phyloP scores from a whole-genome alignment of 2,113 vertebrate genomes.

The Sphaerodactylus townsendi region DNA sequence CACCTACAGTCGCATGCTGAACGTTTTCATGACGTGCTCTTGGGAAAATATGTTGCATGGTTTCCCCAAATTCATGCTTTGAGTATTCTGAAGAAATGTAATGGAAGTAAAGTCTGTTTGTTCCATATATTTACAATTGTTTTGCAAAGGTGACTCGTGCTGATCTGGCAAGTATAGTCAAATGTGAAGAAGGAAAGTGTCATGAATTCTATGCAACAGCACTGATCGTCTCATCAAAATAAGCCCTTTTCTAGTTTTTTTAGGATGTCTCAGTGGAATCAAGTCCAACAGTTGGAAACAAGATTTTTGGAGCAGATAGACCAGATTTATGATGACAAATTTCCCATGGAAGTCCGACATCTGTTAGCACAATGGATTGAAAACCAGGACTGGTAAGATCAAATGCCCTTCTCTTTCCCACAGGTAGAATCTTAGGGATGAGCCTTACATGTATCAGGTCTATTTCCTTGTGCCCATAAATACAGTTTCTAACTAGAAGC shows the following conservation, averaged over 20 bases:
- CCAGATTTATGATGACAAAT: constrained; percentile 95
- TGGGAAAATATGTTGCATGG: background rate
- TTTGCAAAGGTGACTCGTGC: background rate
- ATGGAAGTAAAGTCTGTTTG: background rate
- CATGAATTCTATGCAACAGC: background rate
- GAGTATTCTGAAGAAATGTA: background rate
- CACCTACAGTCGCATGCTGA: background rate
- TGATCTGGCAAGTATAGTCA: background rate
- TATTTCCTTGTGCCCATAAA: too few species aligned
- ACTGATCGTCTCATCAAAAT: background rate
- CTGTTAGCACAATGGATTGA: constrained; percentile 94
- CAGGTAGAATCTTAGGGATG: background rate
- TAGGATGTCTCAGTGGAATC: constrained; percentile 97
- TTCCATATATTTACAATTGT: background rate
- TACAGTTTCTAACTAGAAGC: too few species aligned
- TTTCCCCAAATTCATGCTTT: too few species aligned
- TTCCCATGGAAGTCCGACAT: constrained; percentile 96
- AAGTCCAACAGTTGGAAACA: constrained; percentile 94
- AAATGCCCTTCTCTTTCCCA: background rate
- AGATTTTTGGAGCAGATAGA: constrained; percentile 95
- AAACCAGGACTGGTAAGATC: constrained; percentile 90
- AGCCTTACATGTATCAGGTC: too few species aligned
- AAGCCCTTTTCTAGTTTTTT: constrained; percentile 48
- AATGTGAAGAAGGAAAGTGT: background rate
- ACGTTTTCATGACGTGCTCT: background rate